Percentiles rank a stretch among this genome's conserved stretches.
These are phyloP conservation scores for Zhuqinia jingwanae DNA, from an alignment of 2,888 invertebrate species.

Conservation along the genomic window DNA sequence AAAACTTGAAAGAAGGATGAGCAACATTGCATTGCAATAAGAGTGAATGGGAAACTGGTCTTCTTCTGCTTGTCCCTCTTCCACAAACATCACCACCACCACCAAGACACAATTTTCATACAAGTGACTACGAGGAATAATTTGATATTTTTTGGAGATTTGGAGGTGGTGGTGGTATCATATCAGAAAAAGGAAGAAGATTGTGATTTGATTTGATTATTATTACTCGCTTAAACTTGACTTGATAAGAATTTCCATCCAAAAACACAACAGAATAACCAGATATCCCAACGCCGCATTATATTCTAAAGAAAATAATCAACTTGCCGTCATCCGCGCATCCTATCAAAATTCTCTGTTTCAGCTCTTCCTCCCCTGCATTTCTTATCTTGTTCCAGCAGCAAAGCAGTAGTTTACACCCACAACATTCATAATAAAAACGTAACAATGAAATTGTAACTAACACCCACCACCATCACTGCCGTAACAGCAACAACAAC, in stretches of 20 bases:
- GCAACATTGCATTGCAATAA: too few relatives aligned
- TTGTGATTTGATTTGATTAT: background rate
- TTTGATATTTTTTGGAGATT: too few relatives aligned
- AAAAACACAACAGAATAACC: background rate
- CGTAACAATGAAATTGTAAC: too few relatives aligned
- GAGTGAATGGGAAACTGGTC: constrained; percentile 42
- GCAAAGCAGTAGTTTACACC: too few relatives aligned
- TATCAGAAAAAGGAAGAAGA: too few relatives aligned
- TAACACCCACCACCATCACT: background rate
- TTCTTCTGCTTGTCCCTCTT: background rate
- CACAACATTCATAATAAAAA: too few relatives aligned
- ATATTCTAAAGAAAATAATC: too few relatives aligned
- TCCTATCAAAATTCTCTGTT: constrained; percentile 19
- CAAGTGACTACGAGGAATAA: too few relatives aligned
- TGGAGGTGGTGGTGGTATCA: too few relatives aligned
- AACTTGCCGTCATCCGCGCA: background rate
- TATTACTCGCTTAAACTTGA: constrained; percentile 16
- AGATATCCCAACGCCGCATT: background rate
- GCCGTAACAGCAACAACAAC: constrained; percentile 13
- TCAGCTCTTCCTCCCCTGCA: too few relatives aligned
- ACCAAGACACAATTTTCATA: background rate
- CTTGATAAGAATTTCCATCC: constrained; percentile 28
- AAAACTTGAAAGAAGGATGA: constrained; percentile 24
- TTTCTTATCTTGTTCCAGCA: too few relatives aligned
- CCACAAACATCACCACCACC: background rate